Percentiles rank a stretch among this genome's conserved stretches.
Conservation (phyloP, 2,888 invertebrate species). For the Rhimphoctona megacephalus region DNA sequence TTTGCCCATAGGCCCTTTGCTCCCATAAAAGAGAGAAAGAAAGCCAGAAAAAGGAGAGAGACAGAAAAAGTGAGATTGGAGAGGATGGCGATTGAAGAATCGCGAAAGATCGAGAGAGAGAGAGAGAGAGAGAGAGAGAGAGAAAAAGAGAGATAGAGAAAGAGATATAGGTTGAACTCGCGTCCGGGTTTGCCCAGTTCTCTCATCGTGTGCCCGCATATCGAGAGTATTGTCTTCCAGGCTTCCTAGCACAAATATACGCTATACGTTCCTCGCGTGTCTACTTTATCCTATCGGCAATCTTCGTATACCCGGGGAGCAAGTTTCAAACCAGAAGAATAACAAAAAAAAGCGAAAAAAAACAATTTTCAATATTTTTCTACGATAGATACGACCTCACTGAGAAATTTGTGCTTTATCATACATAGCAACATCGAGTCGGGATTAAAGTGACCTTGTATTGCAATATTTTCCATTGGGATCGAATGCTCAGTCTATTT, state of each 20-base stretch:
- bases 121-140: constrained; percentile 2
- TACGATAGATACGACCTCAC: constrained; percentile 3
- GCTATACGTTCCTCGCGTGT: constrained; percentile 37
- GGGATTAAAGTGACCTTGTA: constrained; percentile 13
- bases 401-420: not conserved
- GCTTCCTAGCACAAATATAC: constrained; percentile 28
- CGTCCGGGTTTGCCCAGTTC: constrained; percentile 62
- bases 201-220: constrained; percentile 51
- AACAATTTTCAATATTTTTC: constrained; percentile 44
- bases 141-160: constrained; percentile 9
- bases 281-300: constrained; percentile 60
- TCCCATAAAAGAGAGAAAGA: not conserved
- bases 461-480: not conserved
- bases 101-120: constrained; percentile 24
- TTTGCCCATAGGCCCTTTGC: no score
- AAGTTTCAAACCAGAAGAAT: constrained; percentile 34
- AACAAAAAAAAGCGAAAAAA: constrained; percentile 9
- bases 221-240: constrained; percentile 63
- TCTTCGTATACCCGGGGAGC: constrained; percentile 48
- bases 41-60: not conserved
- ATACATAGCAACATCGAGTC: constrained; percentile 1
- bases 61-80: not conserved
- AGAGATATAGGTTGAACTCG: constrained; percentile 52
- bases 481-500: not conserved
- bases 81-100: constrained; percentile 2